phyloP scores from a whole-genome alignment of 2,888 invertebrate genomes.

The Andrena hattorfiana region DNA sequence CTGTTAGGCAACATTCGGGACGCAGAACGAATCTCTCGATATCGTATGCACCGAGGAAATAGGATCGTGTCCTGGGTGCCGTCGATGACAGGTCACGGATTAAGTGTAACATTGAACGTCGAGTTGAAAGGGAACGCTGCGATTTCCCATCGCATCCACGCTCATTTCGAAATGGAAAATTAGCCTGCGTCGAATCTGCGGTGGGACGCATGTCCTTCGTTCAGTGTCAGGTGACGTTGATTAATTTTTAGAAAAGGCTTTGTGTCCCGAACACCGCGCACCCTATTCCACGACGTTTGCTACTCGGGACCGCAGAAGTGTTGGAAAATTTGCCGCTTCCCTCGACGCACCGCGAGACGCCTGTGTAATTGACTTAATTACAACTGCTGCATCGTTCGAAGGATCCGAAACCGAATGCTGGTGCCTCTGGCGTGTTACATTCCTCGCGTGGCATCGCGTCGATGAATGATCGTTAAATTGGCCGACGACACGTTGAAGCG shows the following conservation, averaged over 20 bases:
- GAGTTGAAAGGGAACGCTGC: conserved; percentile 21
- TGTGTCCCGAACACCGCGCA: too few species aligned
- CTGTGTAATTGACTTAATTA: conserved; percentile 33
- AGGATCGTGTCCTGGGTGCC: conserved; percentile 35
- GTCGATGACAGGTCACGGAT: conserved; percentile 63
- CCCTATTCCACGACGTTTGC: too few species aligned
- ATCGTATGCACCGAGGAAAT: conserved; percentile 46
- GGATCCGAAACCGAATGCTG: not conserved
- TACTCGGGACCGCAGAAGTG: not conserved
- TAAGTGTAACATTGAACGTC: conserved; percentile 40
- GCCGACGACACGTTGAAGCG: conserved; percentile 65
- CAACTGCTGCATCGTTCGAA: conserved; percentile 8
- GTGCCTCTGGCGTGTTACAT: not conserved
- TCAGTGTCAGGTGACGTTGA: conserved; percentile 20
- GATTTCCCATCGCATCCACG: conserved; percentile 44
- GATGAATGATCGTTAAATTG: conserved; percentile 73
- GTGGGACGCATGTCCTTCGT: not conserved
- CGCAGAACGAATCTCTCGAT: conserved; percentile 61
- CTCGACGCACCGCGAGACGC: not conserved
- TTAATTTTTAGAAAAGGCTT: conserved; percentile 19
- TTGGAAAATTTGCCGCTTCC: not conserved
- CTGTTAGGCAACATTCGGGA: conserved; percentile 62
- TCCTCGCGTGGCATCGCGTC: not conserved
- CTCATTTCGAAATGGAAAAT: conserved; percentile 9
- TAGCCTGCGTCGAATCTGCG: conserved; percentile 24